phyloP scores from a whole-genome alignment of 2,113 vertebrate genomes.

The Protobothrops mucrosquamatus region DNA sequence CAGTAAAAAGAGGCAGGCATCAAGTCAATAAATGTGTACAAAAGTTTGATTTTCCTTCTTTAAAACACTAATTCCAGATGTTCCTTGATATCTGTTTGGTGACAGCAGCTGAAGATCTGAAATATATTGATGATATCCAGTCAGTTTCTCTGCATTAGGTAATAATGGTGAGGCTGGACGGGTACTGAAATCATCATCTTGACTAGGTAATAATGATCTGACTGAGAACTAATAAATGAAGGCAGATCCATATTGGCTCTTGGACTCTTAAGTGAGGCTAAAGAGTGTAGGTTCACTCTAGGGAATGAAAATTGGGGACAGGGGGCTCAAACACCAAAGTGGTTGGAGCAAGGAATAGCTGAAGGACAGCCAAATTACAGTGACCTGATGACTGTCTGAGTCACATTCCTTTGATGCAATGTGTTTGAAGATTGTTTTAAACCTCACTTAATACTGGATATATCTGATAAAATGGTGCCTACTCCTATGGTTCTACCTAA shows the following conservation, averaged over 20 bases:
- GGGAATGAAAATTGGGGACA: background rate
- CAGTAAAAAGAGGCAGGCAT: background rate
- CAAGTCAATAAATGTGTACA: background rate
- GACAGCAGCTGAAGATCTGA: background rate
- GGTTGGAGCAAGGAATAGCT: background rate
- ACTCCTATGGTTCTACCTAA: background rate
- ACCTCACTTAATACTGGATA: background rate
- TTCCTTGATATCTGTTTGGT: background rate
- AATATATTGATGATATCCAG: no score
- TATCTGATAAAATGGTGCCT: background rate
- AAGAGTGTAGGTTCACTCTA: background rate
- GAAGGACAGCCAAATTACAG: background rate
- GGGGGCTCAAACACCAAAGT: background rate
- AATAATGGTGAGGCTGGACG: background rate
- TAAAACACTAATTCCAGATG: background rate
- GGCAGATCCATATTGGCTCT: background rate
- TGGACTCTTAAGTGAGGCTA: background rate
- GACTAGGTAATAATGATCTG: background rate
- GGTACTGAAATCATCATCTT: background rate
- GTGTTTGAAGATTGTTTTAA: background rate
- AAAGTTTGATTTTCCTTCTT: background rate
- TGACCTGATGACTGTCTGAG: background rate
- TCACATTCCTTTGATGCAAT: background rate
- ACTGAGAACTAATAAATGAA: background rate
- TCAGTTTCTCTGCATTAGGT: background rate